Evolutionary conservation across 2,113 vertebrate genomes (phyloP), one percentile per base, ranked within the genome.

Genomic region (Camelus dromedarius): DNA sequence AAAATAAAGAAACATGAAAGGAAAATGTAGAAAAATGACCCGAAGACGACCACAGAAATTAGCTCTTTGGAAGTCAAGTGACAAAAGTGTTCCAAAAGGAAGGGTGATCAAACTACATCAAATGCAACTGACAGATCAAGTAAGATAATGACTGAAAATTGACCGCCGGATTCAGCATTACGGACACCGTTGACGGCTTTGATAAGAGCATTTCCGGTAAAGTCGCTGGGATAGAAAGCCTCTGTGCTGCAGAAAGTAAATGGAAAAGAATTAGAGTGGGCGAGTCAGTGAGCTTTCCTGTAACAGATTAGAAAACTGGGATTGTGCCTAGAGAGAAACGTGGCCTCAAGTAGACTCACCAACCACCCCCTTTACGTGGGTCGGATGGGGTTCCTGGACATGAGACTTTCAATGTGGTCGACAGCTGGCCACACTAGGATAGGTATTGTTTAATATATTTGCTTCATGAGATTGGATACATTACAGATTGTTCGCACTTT

Each of bases 91-190:
- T 95, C 62, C 30, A 67, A 81, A 86, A 50, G 20, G 48, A 92
- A 96, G 77, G 62, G 35, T 72, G 82, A 82, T 96, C 89, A 92
- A 92, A 81, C 77, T 95, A 30, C 67, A 72, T 89, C 66, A 89
- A 60, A 85, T 10, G 11, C 32, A 85, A 60, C 77, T 62, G 86
- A 80, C 26, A 82, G 66, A 86, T 86, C 46, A 84, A 72, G 42
- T 73, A 85, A 76, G 54, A 46, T 91, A 64, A 91, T 52, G 54
- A 52, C 64, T 81, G n/a, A 70, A 89, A 91, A 93, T 22, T 91
- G 86, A 72, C 26, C 18, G 15, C 9, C 32, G 77, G 54, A 60
- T 42, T 89, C 77, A 91, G 67, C 56, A 70, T 82, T 30, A 58
- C 18, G 76, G 46, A 28, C 60, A 11, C 62, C 35, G 20, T 16